Base-by-base conservation (phyloP, 2,888 invertebrate species). In the Cephus nigrinus region DNA sequence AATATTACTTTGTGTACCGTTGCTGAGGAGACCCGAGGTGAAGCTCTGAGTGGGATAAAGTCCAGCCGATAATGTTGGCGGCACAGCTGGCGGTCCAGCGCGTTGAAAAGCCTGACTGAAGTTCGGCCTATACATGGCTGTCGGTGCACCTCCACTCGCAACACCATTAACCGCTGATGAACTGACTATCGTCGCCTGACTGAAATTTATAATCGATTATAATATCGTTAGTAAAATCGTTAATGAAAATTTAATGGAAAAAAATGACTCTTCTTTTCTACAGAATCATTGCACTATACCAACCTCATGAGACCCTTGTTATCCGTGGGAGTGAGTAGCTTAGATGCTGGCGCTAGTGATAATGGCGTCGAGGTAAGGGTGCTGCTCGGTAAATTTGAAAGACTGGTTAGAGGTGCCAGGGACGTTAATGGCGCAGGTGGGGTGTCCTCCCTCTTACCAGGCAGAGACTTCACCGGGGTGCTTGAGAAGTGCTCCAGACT, bases 71-170 rank as follows among this genome's bases (percentile, higher is more conserved):
- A 91, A 84, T 76, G 91, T 91, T 77, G 91, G 91, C 55, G 91
- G 91, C 82, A 91, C 91, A 81, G 90, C 89, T 82, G 91, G 91
- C 32, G 92, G 91, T 32, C 93, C 93, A 68, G 93, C 92, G 75
- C 95, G 93, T 79, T 95, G 95, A 87, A 95, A 95, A 35, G 95
- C 95, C 87, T 94, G 95, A 73, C 95, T 94, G 91, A 95, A 95
- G 85, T 95, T 94, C 73, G 95, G 95, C 92, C 95, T 93, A 92
- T 95, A 95, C 92, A 95, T 92, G 76, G 95, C 95, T 80, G 93
- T 93, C 23, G 94, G 93, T 71, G 94, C 94, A 76, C 93, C 93
- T 75, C 92, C 92, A 71, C 84, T 84, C 72, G 86, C 90, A 68
- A 90, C 90, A 72, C 91, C 92, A 83, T 92, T 92, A 74, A 90